These are phyloP conservation scores for Alcedo quadribrachys DNA, from an alignment of 2,797 vertebrate genomes.

Conservation along the genomic window DNA sequence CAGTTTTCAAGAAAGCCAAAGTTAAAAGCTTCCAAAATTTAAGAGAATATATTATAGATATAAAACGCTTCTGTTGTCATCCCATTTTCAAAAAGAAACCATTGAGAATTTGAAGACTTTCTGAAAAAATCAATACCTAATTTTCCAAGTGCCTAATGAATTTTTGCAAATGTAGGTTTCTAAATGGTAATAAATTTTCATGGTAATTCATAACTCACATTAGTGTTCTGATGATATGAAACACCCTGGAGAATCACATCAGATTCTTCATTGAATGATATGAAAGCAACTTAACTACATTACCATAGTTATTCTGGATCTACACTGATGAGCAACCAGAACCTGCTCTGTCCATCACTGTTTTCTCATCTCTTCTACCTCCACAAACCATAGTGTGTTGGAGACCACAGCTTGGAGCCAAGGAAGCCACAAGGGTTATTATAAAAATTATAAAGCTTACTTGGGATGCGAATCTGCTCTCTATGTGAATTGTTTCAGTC, in stretches of 20 bases:
- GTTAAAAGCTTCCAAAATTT: not conserved
- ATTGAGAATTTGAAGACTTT: not conserved
- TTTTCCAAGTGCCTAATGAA: not conserved
- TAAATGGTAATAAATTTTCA: not conserved
- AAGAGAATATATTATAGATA: not conserved
- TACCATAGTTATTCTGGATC: not conserved
- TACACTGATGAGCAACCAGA: not conserved
- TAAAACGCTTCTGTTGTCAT: not conserved
- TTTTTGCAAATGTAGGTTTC: not conserved
- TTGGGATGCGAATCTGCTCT: not conserved
- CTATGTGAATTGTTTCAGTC: not conserved
- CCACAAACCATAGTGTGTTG: not conserved
- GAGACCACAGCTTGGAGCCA: not conserved
- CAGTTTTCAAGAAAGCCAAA: not conserved
- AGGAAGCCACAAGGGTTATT: not conserved
- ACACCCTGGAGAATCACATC: not conserved
- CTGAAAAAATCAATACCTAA: not conserved
- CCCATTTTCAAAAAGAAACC: not conserved
- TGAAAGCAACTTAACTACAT: not conserved
- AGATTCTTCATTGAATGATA: not conserved
- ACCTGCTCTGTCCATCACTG: not conserved
- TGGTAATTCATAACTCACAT: not conserved
- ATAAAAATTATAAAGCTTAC: not conserved
- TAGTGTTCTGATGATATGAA: not conserved
- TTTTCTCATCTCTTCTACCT: not conserved